Evolutionary conservation across 2,888 invertebrate species (phyloP).

Genomic region (Trachelus stipa): DNA sequence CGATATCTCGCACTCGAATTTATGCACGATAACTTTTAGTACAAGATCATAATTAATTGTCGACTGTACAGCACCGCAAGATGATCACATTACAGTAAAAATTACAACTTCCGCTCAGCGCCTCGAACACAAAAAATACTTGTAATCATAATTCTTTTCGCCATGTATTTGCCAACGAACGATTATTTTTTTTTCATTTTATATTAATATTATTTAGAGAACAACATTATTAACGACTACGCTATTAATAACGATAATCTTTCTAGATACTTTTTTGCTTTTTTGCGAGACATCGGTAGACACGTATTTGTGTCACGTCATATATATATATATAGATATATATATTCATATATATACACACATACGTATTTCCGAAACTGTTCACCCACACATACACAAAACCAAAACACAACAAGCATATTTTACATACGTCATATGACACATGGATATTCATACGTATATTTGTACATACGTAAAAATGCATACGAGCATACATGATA

Average conservation of each 20-base stretch:
- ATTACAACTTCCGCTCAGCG: conserved; percentile 62
- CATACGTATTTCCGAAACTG: background rate
- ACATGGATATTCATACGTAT: background rate
- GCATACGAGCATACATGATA: background rate
- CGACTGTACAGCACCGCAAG: conserved; percentile 31
- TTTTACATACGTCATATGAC: conserved; percentile 5
- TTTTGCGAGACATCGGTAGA: conserved; percentile 38
- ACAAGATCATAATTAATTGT: conserved; percentile 48
- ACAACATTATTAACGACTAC: conserved; percentile 57
- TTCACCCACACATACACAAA: background rate
- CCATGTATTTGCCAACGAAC: conserved; percentile 66
- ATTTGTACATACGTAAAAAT: conserved; percentile 1
- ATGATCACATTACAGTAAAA: background rate
- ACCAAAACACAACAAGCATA: background rate
- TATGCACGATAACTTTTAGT: conserved; percentile 54
- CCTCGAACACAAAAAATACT: conserved; percentile 57
- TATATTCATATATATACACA: conserved; percentile 7
- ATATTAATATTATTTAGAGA: conserved; percentile 61
- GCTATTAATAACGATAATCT: conserved; percentile 59
- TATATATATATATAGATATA: conserved; percentile 19
- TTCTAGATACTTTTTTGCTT: conserved; percentile 61
- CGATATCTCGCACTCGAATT: conserved; percentile 26
- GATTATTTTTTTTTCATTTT: conserved; percentile 56
- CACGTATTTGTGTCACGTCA: conserved; percentile 20
- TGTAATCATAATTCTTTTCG: conserved; percentile 62